phyloP scores from a whole-genome alignment of 2,888 invertebrate genomes.

The Eupithecia tripunctaria region DNA sequence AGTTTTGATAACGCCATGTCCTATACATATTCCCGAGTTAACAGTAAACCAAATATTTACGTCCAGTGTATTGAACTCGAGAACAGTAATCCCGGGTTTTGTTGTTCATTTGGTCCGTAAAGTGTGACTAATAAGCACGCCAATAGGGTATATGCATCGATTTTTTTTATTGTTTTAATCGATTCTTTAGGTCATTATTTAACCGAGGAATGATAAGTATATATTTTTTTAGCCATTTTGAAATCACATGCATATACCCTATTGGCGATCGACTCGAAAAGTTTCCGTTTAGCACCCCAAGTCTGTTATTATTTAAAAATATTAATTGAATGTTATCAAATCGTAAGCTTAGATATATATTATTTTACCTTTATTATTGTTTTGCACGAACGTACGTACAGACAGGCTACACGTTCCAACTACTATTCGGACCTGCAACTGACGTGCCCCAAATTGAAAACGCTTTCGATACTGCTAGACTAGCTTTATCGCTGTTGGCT shows the following conservation, averaged over 20 bases:
- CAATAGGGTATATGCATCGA: too few relatives aligned
- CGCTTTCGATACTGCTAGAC: slow-evolving; percentile 2
- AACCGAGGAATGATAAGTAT: too few relatives aligned
- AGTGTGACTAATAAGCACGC: too few relatives aligned
- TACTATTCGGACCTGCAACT: neutral
- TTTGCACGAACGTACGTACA: neutral
- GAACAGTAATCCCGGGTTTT: neutral
- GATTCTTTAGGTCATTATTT: too few relatives aligned
- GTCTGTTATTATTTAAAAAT: too few relatives aligned
- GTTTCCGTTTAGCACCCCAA: too few relatives aligned
- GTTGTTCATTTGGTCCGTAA: neutral
- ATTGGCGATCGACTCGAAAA: too few relatives aligned
- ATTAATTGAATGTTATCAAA: too few relatives aligned
- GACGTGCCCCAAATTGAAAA: slow-evolving; percentile 10
- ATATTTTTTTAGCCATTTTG: too few relatives aligned
- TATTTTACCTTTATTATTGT: neutral
- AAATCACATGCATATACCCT: too few relatives aligned
- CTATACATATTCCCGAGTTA: neutral
- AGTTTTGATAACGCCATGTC: neutral
- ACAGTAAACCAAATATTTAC: slow-evolving; percentile 13
- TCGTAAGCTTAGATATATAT: neutral
- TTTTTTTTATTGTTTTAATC: too few relatives aligned
- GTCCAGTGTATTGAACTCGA: neutral
- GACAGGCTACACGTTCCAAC: neutral
- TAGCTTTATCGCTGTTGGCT: neutral